Evolutionary conservation across 2,797 vertebrate species (phyloP).

Genomic region (Alosa sapidissima): DNA sequence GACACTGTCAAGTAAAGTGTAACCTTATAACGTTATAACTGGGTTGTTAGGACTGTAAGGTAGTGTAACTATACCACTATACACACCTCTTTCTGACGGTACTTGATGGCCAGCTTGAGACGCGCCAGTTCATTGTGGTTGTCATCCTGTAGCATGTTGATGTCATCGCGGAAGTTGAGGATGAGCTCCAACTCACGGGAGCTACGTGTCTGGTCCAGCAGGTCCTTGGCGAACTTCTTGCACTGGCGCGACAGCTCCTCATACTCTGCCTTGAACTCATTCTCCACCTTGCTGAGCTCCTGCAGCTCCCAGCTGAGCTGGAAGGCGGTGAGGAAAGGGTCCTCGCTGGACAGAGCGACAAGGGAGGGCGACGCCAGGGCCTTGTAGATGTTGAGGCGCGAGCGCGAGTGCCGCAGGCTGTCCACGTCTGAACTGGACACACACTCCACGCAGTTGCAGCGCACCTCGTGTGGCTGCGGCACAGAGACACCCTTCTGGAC

Average conservation of each 20-base stretch:
- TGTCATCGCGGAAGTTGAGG: constrained; percentile 93
- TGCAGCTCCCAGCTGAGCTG: constrained; percentile 96
- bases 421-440: constrained; percentile 90
- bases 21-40: no score
- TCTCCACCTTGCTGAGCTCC: constrained; percentile 93
- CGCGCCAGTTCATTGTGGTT: constrained; percentile 88
- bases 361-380: constrained; percentile 91
- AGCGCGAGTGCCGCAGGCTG: constrained; percentile 91
- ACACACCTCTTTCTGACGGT: constrained; percentile 94
- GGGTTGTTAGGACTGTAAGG: no score
- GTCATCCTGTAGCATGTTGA: constrained; percentile 86
- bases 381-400: constrained; percentile 93
- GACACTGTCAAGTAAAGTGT: no score
- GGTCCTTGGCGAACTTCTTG: constrained; percentile 94
- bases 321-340: constrained; percentile 96
- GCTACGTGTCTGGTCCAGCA: constrained; percentile 95
- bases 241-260: constrained; percentile 89
- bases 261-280: constrained; percentile 96
- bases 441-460: constrained; percentile 92
- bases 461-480: constrained; percentile 91
- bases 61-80: not conserved
- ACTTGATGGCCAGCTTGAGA: constrained; percentile 96
- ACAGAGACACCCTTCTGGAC: constrained; percentile 92
- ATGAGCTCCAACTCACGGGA: constrained; percentile 94
- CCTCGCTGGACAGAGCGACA: constrained; percentile 93